Evolutionary conservation across 2,797 vertebrate genomes (phyloP), one percentile per base, ranked within the genome.

Genomic region (Gobionotothen gibberifrons): DNA sequence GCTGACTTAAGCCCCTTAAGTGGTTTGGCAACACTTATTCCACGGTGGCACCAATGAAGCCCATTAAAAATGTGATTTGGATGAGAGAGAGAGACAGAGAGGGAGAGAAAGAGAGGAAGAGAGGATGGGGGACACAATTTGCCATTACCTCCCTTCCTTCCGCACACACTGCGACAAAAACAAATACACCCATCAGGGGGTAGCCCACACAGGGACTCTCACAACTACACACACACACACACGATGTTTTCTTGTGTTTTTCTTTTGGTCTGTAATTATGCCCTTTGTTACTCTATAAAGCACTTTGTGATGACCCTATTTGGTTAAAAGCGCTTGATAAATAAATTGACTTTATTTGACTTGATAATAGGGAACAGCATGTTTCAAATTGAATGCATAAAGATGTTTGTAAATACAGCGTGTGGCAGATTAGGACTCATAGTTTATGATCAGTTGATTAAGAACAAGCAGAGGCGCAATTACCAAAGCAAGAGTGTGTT

Each of bases 1-100:
- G 77, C 91, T 89, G 91, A 92, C 91, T 94, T 93, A 91, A 94
- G 92, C 91, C 93, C 93, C 93, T 94, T 94, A 95, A 95, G 93
- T 95, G 94, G 94, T 94, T 93, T 94, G 94, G 94, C 94, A 95
- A 94, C 91, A 94, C 91, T 94, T 94, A 93, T 94, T 94, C 92
- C 90, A 92, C 75, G 90, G 90, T 94, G 93, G 92, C 90, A 92
- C 90, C 92, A 93, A 92, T 92, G 93, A 93, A 92, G 90, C 90
- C 93, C 92, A 94, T 94, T 93, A 94, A 92, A 91, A 92, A 87
- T 94, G 87, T 87, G 90, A 94, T 93, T 93, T 92, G 90, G 91
- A 93, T 85, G 90, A 87, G 83, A 81, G 83, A 85, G 83, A 69
- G 48, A 12, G 55, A 61, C 7, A 14, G 60, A 61, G 67, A 59